phyloP scores from a whole-genome alignment of 2,113 vertebrate genomes.

The Gasterosteus aculeatus region DNA sequence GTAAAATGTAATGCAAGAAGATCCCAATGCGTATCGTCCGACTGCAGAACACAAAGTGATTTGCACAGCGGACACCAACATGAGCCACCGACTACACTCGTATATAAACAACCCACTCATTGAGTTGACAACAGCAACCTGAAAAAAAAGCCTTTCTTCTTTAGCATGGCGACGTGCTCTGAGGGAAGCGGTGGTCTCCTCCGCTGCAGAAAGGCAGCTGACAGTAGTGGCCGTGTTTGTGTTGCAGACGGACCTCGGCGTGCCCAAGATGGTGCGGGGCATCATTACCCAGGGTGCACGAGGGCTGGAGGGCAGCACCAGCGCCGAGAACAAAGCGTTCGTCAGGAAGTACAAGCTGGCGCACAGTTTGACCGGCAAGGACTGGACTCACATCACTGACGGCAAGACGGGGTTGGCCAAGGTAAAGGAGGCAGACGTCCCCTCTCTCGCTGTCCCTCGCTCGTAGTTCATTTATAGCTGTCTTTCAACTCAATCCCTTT shows the following conservation, averaged over 20 bases:
- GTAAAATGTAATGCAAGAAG: neutral
- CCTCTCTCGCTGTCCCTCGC: conserved; percentile 36
- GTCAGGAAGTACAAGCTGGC: conserved; percentile 96
- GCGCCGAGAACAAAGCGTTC: conserved; percentile 90
- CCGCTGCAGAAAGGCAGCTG: neutral
- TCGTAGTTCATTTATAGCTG: conserved; percentile 57
- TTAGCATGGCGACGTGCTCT: neutral
- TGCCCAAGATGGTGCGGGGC: conserved; percentile 88
- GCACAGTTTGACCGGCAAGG: conserved; percentile 92
- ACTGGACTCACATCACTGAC: conserved; percentile 92
- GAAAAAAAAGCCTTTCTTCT: neutral
- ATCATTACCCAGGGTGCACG: conserved; percentile 96
- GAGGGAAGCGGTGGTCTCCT: neutral
- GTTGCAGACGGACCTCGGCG: conserved; percentile 86
- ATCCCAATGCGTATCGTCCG: neutral
- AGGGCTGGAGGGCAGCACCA: conserved; percentile 89
- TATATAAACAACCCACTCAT: neutral
- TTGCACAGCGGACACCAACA: neutral
- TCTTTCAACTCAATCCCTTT: conserved; percentile 38
- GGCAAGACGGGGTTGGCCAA: conserved; percentile 89
- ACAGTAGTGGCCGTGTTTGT: conserved; percentile 7
- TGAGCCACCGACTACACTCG: neutral
- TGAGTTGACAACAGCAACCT: neutral
- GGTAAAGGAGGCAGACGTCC: conserved; percentile 75
- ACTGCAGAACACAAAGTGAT: neutral